These are phyloP conservation scores for Macrosiphum euphorbiae DNA, from an alignment of 2,888 invertebrate genomes.

Conservation along the genomic window DNA sequence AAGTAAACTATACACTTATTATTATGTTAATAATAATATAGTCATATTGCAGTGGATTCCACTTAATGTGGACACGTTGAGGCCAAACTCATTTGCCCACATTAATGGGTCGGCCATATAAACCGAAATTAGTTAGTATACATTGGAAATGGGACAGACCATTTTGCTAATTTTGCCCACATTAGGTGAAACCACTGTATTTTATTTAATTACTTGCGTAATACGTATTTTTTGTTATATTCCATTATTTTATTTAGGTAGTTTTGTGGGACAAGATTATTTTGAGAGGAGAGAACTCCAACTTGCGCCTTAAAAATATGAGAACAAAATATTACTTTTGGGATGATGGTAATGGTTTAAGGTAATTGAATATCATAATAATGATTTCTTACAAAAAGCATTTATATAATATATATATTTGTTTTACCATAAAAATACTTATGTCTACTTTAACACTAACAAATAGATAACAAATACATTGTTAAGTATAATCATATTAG, in stretches of 20 bases:
- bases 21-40: background rate
- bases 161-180: no score
- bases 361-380: constrained; percentile 75
- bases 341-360: constrained; percentile 98
- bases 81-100: no score
- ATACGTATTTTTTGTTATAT: background rate
- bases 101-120: no score
- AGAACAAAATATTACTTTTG: constrained; percentile 99
- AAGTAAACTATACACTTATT: constrained; percentile 72
- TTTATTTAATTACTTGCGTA: background rate
- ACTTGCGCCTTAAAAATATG: constrained; percentile 91
- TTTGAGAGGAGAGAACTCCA: constrained; percentile 91
- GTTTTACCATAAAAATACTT: constrained; percentile 42
- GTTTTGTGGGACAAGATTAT: constrained; percentile 99
- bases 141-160: no score
- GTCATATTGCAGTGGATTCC: background rate
- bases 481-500: background rate
- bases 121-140: no score
- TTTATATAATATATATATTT: constrained; percentile 1
- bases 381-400: background rate
- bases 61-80: no score
- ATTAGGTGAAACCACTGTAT: no score
- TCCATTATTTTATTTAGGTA: constrained; percentile 73
- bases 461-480: constrained; percentile 32
- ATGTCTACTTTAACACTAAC: constrained; percentile 34